A percentile compares a stretch with the other conserved stretches of the same genome.
Conservation (phyloP, 2,113 vertebrate genomes). For the Gavialis gangeticus region DNA sequence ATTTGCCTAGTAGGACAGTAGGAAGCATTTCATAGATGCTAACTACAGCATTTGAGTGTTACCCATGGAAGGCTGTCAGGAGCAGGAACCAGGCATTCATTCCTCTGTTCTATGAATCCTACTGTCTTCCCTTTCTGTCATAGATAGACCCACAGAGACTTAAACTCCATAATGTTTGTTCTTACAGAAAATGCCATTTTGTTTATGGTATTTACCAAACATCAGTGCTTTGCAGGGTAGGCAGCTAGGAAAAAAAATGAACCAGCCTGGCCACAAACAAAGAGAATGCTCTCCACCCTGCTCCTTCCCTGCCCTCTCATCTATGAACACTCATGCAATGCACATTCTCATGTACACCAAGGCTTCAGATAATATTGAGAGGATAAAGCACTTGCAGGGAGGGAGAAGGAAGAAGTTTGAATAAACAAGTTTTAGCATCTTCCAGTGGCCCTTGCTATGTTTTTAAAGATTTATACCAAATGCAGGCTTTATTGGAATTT, state of each 20-base stretch:
- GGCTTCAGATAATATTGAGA: conserved; percentile 44
- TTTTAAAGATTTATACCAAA: conserved; percentile 77
- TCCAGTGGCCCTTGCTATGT: conserved; percentile 58
- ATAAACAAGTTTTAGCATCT: conserved; percentile 68
- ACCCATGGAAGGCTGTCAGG: neutral
- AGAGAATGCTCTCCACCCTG: rapidly evolving
- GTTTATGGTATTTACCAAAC: neutral
- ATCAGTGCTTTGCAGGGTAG: neutral
- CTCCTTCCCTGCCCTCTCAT: neutral
- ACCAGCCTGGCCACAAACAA: rapidly evolving
- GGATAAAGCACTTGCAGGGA: conserved; percentile 47
- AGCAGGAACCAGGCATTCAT: conserved; percentile 29
- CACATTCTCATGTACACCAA: rapidly evolving
- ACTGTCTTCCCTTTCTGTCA: conserved; percentile 1
- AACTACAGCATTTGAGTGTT: neutral
- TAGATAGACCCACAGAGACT: conserved; percentile 1
- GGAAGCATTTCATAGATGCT: conserved; percentile 1
- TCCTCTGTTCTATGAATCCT: neutral
- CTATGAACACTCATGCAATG: rapidly evolving
- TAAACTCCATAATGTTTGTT: neutral
- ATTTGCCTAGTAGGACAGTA: neutral
- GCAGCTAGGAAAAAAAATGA: neutral
- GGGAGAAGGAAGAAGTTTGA: conserved; percentile 53
- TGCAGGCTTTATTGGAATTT: conserved; percentile 75
- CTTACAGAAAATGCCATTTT: neutral